A percentile compares a stretch with the other conserved stretches of the same genome.
Evolutionary conservation across 2,113 vertebrate genomes (phyloP).

Genomic region (Mustelus asterias): DNA sequence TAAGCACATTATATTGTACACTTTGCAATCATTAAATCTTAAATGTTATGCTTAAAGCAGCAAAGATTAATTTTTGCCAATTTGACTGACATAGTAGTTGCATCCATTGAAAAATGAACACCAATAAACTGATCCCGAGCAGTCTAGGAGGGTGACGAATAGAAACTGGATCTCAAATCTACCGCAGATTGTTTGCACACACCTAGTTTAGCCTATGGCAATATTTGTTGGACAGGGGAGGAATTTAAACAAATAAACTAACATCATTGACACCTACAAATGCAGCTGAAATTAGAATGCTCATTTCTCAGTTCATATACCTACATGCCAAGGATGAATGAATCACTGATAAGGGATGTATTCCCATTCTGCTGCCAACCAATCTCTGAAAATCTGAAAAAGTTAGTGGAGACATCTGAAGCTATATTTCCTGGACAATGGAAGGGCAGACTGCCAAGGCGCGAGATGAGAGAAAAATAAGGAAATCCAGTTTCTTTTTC

Average conservation of each 20-base stretch:
- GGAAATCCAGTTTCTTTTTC: not conserved
- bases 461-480: not conserved
- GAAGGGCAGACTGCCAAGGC: not conserved
- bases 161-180: not conserved
- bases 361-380: not conserved
- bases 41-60: not conserved
- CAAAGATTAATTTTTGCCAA: not conserved
- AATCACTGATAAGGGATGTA: not conserved
- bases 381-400: not conserved
- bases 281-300: not conserved
- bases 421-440: not conserved
- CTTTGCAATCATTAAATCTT: not conserved
- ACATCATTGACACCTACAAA: not conserved
- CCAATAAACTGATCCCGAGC: not conserved
- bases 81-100: not conserved
- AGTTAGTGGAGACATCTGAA: not conserved
- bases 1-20: not conserved
- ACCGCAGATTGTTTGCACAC: not conserved
- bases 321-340: not conserved
- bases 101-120: not conserved
- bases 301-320: not conserved
- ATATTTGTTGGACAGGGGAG: not conserved
- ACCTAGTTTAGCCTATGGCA: not conserved
- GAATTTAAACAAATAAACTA: not conserved
- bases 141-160: not conserved